phyloP scores from a whole-genome alignment of 2,888 invertebrate species.

The Corythucha ciliata region DNA sequence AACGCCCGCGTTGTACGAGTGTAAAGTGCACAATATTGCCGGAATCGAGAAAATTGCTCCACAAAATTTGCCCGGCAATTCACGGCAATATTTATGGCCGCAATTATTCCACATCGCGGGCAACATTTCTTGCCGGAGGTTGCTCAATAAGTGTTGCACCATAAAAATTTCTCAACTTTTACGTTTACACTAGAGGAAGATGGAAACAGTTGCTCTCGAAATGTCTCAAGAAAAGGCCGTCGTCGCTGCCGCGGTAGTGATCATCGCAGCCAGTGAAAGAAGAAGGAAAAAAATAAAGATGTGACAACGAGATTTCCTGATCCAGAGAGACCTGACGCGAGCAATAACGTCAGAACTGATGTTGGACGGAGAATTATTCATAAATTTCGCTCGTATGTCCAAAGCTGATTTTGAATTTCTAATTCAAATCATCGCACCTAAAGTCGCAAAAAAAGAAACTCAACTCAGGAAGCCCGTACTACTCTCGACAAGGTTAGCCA shows the following conservation, averaged over 20 bases:
- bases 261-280: neutral
- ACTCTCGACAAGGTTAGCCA: constrained; percentile 17
- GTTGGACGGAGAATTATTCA: constrained; percentile 9
- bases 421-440: constrained; percentile 23
- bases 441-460: constrained; percentile 25
- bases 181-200: constrained; percentile 4
- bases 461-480: constrained; percentile 20
- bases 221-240: constrained; percentile 1
- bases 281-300: constrained; percentile 8
- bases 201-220: neutral
- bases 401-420: constrained; percentile 24
- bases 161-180: constrained; percentile 7
- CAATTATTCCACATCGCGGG: constrained; percentile 2
- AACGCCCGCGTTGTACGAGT: no score
- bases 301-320: no score
- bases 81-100: constrained; percentile 10
- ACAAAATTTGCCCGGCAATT: neutral
- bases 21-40: no score
- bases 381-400: constrained; percentile 23
- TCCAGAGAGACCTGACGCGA: no score
- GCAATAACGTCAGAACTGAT: constrained; percentile 9
- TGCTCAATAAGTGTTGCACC: constrained; percentile 8
- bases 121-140: constrained; percentile 10
- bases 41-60: neutral
- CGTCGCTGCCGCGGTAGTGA: constrained; percentile 15